A percentile compares a stretch with the other conserved stretches of the same genome.
Conservation (phyloP, 2,888 invertebrate genomes). For the Meteorus colon region DNA sequence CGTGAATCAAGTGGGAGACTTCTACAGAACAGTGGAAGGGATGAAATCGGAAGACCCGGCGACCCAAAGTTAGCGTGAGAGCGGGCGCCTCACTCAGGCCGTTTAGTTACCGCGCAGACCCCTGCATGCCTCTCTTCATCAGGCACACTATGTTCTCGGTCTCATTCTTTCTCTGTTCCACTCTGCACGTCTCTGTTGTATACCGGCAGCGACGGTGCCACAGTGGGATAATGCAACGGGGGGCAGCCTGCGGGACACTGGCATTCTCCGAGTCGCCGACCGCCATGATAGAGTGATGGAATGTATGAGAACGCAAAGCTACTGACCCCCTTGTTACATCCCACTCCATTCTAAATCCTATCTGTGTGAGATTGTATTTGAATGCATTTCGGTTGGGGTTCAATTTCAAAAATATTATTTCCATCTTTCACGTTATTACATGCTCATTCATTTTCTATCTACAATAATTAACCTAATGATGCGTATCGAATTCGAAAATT, state of each 20-base stretch:
- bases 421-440: constrained; percentile 33
- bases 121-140: constrained; percentile 51
- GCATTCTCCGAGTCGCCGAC: constrained; percentile 61
- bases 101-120: constrained; percentile 65
- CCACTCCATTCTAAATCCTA: constrained; percentile 42
- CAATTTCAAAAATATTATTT: background rate
- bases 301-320: constrained; percentile 72
- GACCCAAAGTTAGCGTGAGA: constrained; percentile 58
- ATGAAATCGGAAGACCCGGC: constrained; percentile 44
- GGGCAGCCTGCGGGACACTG: constrained; percentile 49
- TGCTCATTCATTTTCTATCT: background rate
- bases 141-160: constrained; percentile 38
- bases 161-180: constrained; percentile 35
- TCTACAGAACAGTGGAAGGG: constrained; percentile 44
- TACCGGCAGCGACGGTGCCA: constrained; percentile 20
- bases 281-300: constrained; percentile 70
- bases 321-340: constrained; percentile 63
- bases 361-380: constrained; percentile 41
- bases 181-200: constrained; percentile 25
- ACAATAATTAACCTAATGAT: too few species aligned
- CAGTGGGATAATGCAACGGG: constrained; percentile 48
- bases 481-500: background rate
- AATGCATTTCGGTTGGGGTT: constrained; percentile 30
- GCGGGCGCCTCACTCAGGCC: constrained; percentile 61
- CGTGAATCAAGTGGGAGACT: constrained; percentile 29